Evolutionary conservation across 1,140 invertebrate genomes (phyloP).

Genomic region (Platyscapa corneri): DNA sequence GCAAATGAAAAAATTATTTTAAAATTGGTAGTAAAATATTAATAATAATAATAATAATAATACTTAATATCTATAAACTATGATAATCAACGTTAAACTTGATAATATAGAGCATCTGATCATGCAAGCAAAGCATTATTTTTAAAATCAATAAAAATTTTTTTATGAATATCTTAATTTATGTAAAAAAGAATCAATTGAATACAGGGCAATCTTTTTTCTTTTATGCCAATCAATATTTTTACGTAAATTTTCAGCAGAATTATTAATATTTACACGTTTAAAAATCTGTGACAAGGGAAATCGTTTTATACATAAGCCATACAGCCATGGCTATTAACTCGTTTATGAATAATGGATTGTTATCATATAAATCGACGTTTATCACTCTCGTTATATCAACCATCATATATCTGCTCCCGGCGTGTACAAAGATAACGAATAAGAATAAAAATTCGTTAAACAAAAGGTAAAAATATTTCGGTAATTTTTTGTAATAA

Average conservation of each 20-base stretch:
- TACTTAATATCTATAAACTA: not conserved
- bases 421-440: not conserved
- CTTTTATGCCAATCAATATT: conserved; percentile 3
- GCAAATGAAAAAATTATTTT: not conserved
- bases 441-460: conserved; percentile 4
- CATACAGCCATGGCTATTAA: not conserved
- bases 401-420: not conserved
- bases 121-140: not conserved
- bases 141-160: not conserved
- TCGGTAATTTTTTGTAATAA: too few species aligned
- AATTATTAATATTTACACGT: not conserved
- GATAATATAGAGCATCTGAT: not conserved
- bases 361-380: conserved; percentile 32
- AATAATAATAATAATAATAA: not conserved
- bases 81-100: not conserved
- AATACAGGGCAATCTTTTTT: not conserved
- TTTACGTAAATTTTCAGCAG: not conserved
- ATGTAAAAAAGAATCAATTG: not conserved
- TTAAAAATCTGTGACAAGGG: too few species aligned
- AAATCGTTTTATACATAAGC: not conserved
- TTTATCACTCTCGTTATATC: conserved; percentile 21
- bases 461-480: not conserved
- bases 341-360: conserved; percentile 31
- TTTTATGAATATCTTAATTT: not conserved
- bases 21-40: not conserved